Conservation (phyloP, 2,888 invertebrate genomes). For the Tenthredo mesomela region DNA sequence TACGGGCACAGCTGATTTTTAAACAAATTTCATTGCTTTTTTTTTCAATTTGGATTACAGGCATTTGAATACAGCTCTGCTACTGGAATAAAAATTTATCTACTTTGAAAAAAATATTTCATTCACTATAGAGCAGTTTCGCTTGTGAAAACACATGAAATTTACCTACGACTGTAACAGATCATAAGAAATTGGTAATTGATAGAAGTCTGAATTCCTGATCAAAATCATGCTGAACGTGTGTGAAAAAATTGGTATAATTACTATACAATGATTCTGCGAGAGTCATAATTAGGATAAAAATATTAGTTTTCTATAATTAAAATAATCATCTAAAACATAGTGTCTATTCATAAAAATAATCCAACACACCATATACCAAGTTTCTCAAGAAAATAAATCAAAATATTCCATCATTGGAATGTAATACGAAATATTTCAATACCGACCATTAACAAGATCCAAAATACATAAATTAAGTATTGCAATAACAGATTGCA, state of each 20-base stretch:
- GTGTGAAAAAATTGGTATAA: neutral
- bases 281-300: neutral
- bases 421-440: conserved; percentile 34
- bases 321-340: neutral
- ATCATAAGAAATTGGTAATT: neutral
- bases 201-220: neutral
- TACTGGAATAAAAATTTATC: neutral
- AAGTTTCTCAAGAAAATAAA: conserved; percentile 21
- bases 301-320: conserved; percentile 1
- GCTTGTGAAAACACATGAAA: neutral
- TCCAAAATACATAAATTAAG: conserved; percentile 25
- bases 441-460: conserved; percentile 28
- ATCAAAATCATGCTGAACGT: neutral
- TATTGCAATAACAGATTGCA: conserved; percentile 30
- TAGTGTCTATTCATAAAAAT: neutral
- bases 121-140: neutral
- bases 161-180: neutral
- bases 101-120: neutral
- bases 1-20: neutral
- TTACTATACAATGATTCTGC: neutral
- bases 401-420: conserved; percentile 35
- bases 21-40: neutral
- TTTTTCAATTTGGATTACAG: neutral
- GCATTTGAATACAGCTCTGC: neutral
- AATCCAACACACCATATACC: conserved; percentile 11